Evolutionary conservation across 1,140 invertebrate species (phyloP).

Genomic region (Bombus waltoni): DNA sequence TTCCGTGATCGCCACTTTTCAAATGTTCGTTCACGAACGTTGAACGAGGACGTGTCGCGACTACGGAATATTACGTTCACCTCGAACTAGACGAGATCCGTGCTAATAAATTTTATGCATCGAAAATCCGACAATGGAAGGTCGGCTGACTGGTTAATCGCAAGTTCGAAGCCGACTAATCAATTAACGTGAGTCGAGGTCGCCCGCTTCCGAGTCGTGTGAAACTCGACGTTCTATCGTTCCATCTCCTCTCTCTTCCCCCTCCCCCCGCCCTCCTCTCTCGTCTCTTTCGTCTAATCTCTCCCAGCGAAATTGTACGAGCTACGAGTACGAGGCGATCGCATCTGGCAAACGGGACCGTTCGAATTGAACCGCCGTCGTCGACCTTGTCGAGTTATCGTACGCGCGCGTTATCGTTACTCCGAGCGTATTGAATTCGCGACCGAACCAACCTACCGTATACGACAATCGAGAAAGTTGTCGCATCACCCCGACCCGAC

Average conservation of each 20-base stretch:
- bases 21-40: too few species aligned
- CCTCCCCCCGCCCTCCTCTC: too few species aligned
- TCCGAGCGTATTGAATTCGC: conserved; percentile 23
- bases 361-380: conserved; percentile 23
- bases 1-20: neutral
- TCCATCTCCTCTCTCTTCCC: neutral
- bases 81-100: too few species aligned
- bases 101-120: conserved; percentile 26
- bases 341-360: conserved; percentile 51
- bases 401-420: conserved; percentile 26
- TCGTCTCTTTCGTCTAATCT: conserved; percentile 42
- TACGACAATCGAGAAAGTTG: conserved; percentile 64
- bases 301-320: conserved; percentile 49
- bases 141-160: conserved; percentile 18
- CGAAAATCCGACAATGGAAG: conserved; percentile 34
- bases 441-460: neutral
- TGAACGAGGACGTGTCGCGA: too few species aligned
- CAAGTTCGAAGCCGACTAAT: conserved; percentile 29
- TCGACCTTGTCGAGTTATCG: conserved; percentile 30
- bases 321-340: conserved; percentile 52
- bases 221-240: conserved; percentile 6
- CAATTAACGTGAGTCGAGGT: conserved; percentile 28
- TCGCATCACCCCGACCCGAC: conserved; percentile 18
- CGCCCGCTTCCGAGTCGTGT: neutral
- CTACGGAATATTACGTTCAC: too few species aligned